These are phyloP conservation scores for Epinotia demarniana DNA, from an alignment of 2,888 invertebrate genomes.

Conservation along the genomic window DNA sequence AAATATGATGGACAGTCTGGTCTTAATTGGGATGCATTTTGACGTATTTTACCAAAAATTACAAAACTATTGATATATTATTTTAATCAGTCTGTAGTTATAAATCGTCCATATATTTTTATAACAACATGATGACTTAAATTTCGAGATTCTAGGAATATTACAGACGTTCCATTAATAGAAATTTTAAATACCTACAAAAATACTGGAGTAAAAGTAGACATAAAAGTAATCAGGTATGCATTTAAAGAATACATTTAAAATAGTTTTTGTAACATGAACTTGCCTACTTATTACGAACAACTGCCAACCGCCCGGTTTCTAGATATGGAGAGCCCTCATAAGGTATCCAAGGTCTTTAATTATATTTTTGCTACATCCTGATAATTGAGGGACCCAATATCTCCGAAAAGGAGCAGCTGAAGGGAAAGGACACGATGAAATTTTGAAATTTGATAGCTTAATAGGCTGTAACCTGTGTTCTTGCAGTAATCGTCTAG, in stretches of 20 bases:
- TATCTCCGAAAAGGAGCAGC: not conserved
- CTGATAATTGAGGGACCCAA: not conserved
- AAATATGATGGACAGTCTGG: constrained; percentile 23
- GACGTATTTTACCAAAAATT: not conserved
- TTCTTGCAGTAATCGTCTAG: constrained; percentile 28
- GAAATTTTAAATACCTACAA: no score
- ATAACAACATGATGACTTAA: not conserved
- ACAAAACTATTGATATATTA: not conserved
- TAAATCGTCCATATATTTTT: not conserved
- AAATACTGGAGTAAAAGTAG: no score
- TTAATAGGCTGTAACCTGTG: constrained; percentile 31
- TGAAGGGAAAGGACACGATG: not conserved
- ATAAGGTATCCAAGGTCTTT: not conserved
- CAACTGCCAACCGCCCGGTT: not conserved
- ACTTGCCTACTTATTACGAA: not conserved
- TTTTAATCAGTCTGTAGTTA: not conserved
- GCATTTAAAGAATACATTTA: not conserved
- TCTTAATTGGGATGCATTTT: constrained; percentile 21
- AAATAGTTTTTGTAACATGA: not conserved
- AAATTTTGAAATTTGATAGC: constrained; percentile 27
- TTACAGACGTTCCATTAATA: not conserved
- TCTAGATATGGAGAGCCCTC: not conserved
- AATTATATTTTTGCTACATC: not conserved
- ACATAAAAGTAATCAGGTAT: no score
- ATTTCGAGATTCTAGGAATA: not conserved